Evolutionary conservation across 2,888 invertebrate species (phyloP).

Genomic region (Stenchaetothrips biformis): DNA sequence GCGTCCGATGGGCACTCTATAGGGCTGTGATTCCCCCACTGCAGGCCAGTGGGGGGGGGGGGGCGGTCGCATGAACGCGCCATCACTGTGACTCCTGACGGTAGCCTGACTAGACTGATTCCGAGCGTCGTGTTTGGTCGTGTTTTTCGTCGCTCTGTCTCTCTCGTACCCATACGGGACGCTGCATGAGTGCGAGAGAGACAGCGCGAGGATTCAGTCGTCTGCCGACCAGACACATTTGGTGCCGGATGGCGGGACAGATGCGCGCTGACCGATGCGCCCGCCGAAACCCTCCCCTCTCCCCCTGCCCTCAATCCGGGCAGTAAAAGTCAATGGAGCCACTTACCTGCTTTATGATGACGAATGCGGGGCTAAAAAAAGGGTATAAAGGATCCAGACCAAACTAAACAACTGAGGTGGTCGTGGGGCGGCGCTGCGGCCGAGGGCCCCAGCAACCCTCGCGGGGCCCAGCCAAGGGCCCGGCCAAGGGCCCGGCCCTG

Average conservation of each 20-base stretch:
- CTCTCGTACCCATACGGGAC: too few species aligned
- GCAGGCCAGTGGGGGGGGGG: conserved; percentile 29
- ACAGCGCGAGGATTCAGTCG: neutral
- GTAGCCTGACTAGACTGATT: neutral
- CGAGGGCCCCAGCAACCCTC: too few species aligned
- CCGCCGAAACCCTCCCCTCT: too few species aligned
- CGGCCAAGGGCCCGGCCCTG: too few species aligned
- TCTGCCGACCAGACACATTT: neutral
- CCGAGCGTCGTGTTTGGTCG: neutral
- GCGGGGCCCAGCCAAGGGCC: too few species aligned
- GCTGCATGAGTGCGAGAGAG: neutral
- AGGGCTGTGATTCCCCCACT: neutral
- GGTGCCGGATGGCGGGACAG: too few species aligned
- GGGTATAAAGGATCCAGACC: conserved; percentile 3
- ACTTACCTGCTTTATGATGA: conserved; percentile 25
- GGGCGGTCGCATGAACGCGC: neutral
- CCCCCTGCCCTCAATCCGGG: neutral
- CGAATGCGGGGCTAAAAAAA: conserved; percentile 20
- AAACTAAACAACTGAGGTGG: conserved; percentile 9
- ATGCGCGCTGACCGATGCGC: too few species aligned
- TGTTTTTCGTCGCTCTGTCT: too few species aligned
- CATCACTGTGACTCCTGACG: neutral
- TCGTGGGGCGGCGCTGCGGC: neutral
- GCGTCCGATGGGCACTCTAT: neutral
- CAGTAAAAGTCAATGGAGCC: conserved; percentile 17